Base-by-base conservation (phyloP, 2,113 vertebrate genomes). In the Silurus glanis region DNA sequence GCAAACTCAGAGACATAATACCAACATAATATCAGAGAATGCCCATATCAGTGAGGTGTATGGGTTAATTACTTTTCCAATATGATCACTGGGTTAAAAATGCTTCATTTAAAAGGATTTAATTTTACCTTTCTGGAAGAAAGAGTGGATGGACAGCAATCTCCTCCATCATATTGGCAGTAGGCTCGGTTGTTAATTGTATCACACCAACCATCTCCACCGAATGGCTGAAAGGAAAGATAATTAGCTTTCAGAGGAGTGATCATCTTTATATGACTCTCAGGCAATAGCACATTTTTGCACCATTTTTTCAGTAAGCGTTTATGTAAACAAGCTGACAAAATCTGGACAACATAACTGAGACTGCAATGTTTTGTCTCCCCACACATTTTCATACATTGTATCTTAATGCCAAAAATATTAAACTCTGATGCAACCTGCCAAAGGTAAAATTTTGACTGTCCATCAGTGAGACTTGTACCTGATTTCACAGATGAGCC, bases 161-260 rank as follows among this genome's bases (percentile, higher is more conserved):
- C 98, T 79, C 98, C 98, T 62, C 97, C 97, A 0, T 99, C 98
- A 0, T 99, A 99, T 90, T 96, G 95, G 93, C 98, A 99, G 92
- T 98, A 99, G 0, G 98, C 98, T 59, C 98, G 92, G 92, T 99
- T 99, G 92, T 99, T 99, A 93, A 97, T 97, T 66, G 97, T 98
- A 91, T 99, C 98, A 49, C 98, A 99, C 98, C 98, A 99, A 71
- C 97, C 98, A 0, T 99, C 98, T 28, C 96, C 97, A 91, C 95
- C 96, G 89, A 99, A 99, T 84, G 98, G 98, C 98, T 99, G 85
- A 55, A 84, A 76, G 91, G 62, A 90, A 78, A 84, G 75, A 84
- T 6, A 83, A 78, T 45, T 21, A 66, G 49, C 56, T 69, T 67
- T 78, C 37, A 37, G 37, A 76, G 71, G 56, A 9, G 12, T 19